Base-by-base conservation (phyloP, 2,797 vertebrate genomes). In the Setipinna tenuifilis region DNA sequence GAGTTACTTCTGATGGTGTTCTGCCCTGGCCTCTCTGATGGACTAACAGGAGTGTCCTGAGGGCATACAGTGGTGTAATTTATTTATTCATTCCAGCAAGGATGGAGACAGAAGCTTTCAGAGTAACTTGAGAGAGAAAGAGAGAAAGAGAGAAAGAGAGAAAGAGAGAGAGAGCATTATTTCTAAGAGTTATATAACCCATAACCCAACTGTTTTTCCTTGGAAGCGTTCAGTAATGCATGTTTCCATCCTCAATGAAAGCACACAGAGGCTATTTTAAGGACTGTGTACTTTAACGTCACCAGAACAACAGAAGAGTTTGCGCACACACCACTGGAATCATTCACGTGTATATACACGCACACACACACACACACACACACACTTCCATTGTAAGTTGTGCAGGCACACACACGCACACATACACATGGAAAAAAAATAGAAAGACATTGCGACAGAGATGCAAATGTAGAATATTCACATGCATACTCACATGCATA, bases 221-320 rank as follows among this genome's bases (percentile, higher is more conserved):
- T 58, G 61, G 81, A 61, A 80, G 62, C 62, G 84, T 12, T 65
- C 35, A 85, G 35, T 83, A 78, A 86, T 83, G 86, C 65, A 88
- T 87, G 65, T 82, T 75, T 83, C 31, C 82, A 58, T 35, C 41
- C 75, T 84, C 68, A 84, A 86, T 88, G 62, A 48, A 84, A 83
- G 50, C 82, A n/a, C 82, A 78, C 10, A 78, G 65, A 28, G 71
- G 44, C 48, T 35, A 81, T 71, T 78, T 58, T 81, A 62, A 61
- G 10, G 35, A 65, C 59, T 35, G 59, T 62, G 28, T 25, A 28
- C 48, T 54, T 83, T 83, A 68, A 21, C 62, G 7, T 68, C 9
- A 68, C 62, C 68, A 75, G 16, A 35, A 75, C 28, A 75, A 75
- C 68, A 75, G 68, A 35, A 17, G 25, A 0, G 19, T 5, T 59